These are phyloP conservation scores for Halesus radiatus DNA, from an alignment of 1,140 invertebrate species.

Conservation along the genomic window DNA sequence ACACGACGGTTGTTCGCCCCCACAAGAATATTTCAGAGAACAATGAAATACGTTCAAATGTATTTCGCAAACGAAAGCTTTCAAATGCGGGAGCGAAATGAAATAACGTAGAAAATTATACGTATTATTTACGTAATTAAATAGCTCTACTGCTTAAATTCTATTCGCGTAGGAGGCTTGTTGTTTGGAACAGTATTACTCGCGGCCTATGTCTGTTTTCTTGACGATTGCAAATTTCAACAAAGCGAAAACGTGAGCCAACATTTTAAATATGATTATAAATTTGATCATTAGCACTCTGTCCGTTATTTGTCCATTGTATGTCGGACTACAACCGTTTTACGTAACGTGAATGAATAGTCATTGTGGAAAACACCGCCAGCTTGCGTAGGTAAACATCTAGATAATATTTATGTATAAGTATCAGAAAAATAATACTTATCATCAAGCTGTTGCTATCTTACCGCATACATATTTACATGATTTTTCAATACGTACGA, in stretches of 20 bases:
- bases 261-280: conserved; percentile 16
- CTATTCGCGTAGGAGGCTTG: conserved; percentile 23
- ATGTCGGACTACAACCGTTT: not conserved
- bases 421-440: too few relatives aligned
- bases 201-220: conserved; percentile 26
- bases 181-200: conserved; percentile 7
- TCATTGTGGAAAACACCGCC: too few relatives aligned
- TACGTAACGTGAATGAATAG: too few relatives aligned
- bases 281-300: not conserved
- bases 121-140: conserved; percentile 1
- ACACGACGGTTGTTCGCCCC: too few relatives aligned
- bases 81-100: not conserved
- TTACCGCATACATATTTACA: too few relatives aligned
- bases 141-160: not conserved
- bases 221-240: not conserved
- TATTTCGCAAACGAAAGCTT: too few relatives aligned
- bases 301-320: conserved; percentile 14
- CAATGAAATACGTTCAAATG: too few relatives aligned
- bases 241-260: conserved; percentile 20
- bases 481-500: too few relatives aligned
- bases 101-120: not conserved
- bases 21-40: too few relatives aligned
- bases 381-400: too few relatives aligned
- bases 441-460: too few relatives aligned
- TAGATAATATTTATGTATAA: too few relatives aligned